Conservation (phyloP, 1,140 invertebrate genomes). For the Eueides isabella region DNA sequence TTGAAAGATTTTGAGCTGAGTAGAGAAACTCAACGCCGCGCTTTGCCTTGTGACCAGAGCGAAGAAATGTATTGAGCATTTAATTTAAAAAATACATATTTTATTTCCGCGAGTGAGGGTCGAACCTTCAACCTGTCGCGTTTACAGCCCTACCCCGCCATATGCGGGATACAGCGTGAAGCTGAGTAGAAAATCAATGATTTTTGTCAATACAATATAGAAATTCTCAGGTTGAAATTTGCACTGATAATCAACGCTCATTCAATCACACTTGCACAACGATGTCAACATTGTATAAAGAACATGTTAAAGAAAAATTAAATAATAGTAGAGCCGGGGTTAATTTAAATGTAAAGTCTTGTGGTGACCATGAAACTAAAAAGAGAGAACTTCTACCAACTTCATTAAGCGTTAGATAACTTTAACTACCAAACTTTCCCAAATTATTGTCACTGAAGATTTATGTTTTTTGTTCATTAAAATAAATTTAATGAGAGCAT, state of each 20-base stretch:
- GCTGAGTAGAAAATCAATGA: no score
- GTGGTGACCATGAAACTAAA: constrained; percentile 35
- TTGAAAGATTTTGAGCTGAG: no score
- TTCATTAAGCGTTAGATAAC: constrained; percentile 30
- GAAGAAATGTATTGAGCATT: no score
- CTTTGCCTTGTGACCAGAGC: no score
- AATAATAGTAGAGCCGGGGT: constrained; percentile 37
- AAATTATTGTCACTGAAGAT: constrained; percentile 30
- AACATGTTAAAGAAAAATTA: constrained; percentile 30
- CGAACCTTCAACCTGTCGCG: no score
- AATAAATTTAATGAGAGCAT: background rate
- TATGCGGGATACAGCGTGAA: no score
- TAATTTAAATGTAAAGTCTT: constrained; percentile 53
- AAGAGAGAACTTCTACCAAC: constrained; percentile 27
- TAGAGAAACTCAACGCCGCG: no score
- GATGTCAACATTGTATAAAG: background rate
- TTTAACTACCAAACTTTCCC: constrained; percentile 34
- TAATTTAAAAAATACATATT: no score
- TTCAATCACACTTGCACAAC: background rate
- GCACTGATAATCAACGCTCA: background rate
- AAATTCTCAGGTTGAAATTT: background rate
- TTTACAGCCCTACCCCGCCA: no score
- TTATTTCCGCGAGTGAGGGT: no score
- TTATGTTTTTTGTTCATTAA: constrained; percentile 30
- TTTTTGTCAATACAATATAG: no score